Evolutionary conservation across 2,888 invertebrate genomes (phyloP), one percentile per base, ranked within the genome.

Genomic region (Acanthosepion pharaonis): DNA sequence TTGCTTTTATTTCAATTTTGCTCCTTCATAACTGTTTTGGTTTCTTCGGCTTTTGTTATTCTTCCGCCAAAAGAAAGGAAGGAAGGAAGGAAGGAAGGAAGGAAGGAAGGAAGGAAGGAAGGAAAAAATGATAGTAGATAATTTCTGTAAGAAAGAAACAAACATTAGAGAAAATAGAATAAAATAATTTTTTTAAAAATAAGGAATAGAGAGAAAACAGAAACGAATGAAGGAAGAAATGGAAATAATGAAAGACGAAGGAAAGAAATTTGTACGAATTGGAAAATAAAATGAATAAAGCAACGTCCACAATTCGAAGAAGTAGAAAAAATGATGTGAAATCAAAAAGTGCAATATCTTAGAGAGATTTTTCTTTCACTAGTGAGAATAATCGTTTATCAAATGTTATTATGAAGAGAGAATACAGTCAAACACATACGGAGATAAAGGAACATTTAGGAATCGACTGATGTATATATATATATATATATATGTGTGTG

Each of bases 321-420:
- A 78, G n/a, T n/a, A 15, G n/a, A n/a, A 78, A 15, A 78, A 11
- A n/a, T 5, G 9, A 11, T 2, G 78, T n/a, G 9, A n/a, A 15
- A n/a, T n/a, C 1, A 3, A n/a, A n/a, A 78, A 4, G 15, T 2
- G n/a, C 1, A 15, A 15, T 11, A 3, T n/a, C 1, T 33, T 8
- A 5, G 1, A 64, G 28, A 64, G 42, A 42, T 42, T 42, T 64
- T 64, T 23, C 20, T 28, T 6, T 5, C 6, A 25, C 8, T 20
- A 8, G 64, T 4, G 64, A 8, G 8, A 28, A 25, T 4, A 23
- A 55, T 15, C 4, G 20, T 15, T 55, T 55, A 20, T 55, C 55
- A 55, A 55, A 55, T 18, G 55, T 55, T 55, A 20, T 78, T 78
- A n/a, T 8, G 78, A 78, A 78, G n/a, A 59, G 59, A 23, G 23